Conservation (phyloP, 2,888 invertebrate species). For the Teinopalpus imperialis region DNA sequence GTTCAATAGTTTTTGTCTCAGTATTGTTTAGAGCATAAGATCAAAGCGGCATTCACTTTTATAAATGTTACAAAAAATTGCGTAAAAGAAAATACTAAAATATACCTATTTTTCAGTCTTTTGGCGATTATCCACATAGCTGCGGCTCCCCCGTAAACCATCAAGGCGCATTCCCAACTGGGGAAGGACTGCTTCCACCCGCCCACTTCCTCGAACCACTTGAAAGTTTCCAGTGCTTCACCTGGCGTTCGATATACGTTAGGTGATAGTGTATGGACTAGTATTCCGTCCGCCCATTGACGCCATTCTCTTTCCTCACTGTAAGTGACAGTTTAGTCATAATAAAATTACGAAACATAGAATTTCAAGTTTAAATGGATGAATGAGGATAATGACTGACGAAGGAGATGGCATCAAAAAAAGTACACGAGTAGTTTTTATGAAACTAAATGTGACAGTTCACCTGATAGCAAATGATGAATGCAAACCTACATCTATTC, state of each 20-base stretch:
- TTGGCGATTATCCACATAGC: constrained; percentile 98
- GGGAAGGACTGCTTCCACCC: constrained; percentile 96
- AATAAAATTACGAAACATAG: too few species aligned
- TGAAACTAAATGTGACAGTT: too few species aligned
- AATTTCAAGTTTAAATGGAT: too few species aligned
- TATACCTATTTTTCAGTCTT: constrained; percentile 89
- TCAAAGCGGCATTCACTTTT: too few species aligned
- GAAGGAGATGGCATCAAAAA: too few species aligned
- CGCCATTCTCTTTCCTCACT: constrained; percentile 98
- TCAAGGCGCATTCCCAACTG: constrained; percentile 90
- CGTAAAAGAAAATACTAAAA: constrained; percentile 7
- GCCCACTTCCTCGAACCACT: constrained; percentile 96
- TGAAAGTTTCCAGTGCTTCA: constrained; percentile 95
- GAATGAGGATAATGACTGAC: too few species aligned
- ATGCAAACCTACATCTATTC: too few species aligned
- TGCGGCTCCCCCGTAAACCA: constrained; percentile 95
- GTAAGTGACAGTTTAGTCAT: constrained; percentile 50
- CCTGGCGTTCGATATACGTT: constrained; percentile 94
- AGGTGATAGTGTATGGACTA: constrained; percentile 97
- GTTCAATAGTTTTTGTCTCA: too few species aligned
- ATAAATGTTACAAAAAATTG: background rate
- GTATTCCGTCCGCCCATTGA: constrained; percentile 94
- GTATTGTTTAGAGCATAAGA: too few species aligned
- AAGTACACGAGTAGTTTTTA: too few species aligned
- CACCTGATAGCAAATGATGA: too few species aligned